These are phyloP conservation scores for Montipora sp. DNA, from an alignment of 64 coral and sea anemone genomes.

Conservation along the genomic window DNA sequence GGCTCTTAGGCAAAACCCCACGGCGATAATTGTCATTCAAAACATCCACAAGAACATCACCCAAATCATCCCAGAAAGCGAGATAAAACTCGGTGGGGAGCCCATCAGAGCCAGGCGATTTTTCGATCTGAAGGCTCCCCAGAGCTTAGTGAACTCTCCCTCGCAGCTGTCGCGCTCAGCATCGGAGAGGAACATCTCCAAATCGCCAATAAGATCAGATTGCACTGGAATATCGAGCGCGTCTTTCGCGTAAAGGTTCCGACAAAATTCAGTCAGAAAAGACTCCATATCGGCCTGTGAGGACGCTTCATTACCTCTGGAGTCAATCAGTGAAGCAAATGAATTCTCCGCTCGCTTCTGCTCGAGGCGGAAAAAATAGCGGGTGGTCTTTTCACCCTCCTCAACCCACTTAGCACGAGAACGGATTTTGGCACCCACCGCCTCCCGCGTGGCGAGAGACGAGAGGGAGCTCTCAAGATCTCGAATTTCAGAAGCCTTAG, in stretches of 20 bases:
- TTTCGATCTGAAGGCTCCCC: neutral
- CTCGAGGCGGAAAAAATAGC: neutral
- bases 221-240: neutral
- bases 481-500: neutral
- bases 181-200: neutral
- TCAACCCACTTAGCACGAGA: constrained; percentile 59
- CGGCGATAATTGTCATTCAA: neutral
- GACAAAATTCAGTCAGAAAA: neutral
- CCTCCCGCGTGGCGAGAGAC: neutral
- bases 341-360: neutral
- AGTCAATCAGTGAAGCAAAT: neutral
- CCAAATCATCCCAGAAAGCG: constrained; percentile 13
- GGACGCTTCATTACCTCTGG: neutral
- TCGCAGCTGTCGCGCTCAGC: neutral
- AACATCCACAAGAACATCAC: neutral
- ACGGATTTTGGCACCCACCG: neutral
- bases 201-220: neutral
- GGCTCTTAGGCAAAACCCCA: neutral
- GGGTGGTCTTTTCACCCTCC: constrained; percentile 24
- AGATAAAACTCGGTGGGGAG: constrained; percentile 32
- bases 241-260: neutral
- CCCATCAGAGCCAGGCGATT: constrained; percentile 18
- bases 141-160: neutral
- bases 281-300: neutral
- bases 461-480: neutral